Evolutionary conservation across 2,797 vertebrate species (phyloP).

Genomic region (Anniella stebbinsi): DNA sequence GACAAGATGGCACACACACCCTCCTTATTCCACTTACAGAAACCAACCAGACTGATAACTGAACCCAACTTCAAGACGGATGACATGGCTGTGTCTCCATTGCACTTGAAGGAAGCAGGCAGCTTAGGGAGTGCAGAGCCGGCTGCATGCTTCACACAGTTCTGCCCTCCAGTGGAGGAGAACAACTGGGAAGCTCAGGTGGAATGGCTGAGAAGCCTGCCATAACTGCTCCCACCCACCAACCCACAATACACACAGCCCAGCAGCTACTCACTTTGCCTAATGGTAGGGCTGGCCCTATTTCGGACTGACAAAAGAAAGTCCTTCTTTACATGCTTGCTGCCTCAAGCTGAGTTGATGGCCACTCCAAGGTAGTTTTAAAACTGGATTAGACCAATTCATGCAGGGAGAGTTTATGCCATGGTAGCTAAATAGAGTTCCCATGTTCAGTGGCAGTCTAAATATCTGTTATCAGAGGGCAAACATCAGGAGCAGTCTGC

Average conservation of each 20-base stretch:
- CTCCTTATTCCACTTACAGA: background rate
- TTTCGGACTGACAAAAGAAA: too few species aligned
- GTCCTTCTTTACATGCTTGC: background rate
- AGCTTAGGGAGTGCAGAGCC: background rate
- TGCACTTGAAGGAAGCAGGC: too few species aligned
- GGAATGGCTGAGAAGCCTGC: too few species aligned
- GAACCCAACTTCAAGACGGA: background rate
- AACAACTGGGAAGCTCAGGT: background rate
- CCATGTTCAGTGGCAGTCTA: background rate
- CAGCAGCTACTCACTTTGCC: too few species aligned
- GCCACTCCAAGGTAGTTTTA: background rate
- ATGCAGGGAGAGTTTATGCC: background rate
- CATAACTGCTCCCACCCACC: too few species aligned
- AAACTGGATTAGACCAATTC: background rate
- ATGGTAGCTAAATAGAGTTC: background rate
- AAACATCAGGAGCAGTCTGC: background rate
- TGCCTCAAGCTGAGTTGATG: background rate
- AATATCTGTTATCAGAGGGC: background rate
- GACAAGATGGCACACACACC: background rate
- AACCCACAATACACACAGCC: too few species aligned
- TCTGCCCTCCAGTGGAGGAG: background rate
- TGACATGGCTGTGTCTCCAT: too few species aligned
- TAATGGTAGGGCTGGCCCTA: too few species aligned
- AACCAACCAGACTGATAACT: background rate
- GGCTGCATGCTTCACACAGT: background rate